Evolutionary conservation across 2,888 invertebrate species (phyloP).

Genomic region (Enchytraeus crypticus): DNA sequence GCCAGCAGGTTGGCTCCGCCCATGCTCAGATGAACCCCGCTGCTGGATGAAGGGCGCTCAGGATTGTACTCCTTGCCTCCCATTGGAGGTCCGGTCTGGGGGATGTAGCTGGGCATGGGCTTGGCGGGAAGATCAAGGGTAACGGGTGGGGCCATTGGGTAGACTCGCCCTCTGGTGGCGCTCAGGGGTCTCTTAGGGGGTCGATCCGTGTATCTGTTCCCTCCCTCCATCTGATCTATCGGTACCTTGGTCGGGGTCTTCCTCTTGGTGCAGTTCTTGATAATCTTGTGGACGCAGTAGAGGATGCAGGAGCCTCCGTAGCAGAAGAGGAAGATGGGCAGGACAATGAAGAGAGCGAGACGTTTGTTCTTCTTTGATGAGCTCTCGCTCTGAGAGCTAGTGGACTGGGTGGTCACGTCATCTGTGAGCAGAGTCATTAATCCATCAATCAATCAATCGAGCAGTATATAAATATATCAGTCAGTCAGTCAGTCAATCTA

Average conservation of each 20-base stretch:
- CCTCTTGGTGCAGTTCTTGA: conserved; percentile 13
- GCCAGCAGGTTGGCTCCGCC: not conserved
- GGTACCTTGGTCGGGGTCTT: too few species aligned
- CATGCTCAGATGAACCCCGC: not conserved
- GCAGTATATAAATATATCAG: too few species aligned
- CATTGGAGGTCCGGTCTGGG: not conserved
- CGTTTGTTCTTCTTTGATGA: conserved; percentile 6
- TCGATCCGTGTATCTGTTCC: too few species aligned
- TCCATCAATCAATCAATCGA: too few species aligned
- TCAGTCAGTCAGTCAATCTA: too few species aligned
- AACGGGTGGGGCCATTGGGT: not conserved
- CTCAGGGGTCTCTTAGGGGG: not conserved
- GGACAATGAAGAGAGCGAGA: conserved; percentile 21
- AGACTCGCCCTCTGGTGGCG: not conserved
- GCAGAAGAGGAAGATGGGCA: conserved; percentile 24
- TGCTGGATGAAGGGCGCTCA: not conserved
- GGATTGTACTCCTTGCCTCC: not conserved
- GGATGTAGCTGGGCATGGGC: not conserved
- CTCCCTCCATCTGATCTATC: too few species aligned
- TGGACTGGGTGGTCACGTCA: too few species aligned
- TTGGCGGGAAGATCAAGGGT: not conserved
- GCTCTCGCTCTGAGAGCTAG: too few species aligned
- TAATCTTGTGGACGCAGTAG: conserved; percentile 21
- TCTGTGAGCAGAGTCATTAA: too few species aligned
- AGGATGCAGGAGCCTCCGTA: conserved; percentile 25